Base-by-base conservation (phyloP, 2,113 vertebrate genomes). In the Isichthys henryi region DNA sequence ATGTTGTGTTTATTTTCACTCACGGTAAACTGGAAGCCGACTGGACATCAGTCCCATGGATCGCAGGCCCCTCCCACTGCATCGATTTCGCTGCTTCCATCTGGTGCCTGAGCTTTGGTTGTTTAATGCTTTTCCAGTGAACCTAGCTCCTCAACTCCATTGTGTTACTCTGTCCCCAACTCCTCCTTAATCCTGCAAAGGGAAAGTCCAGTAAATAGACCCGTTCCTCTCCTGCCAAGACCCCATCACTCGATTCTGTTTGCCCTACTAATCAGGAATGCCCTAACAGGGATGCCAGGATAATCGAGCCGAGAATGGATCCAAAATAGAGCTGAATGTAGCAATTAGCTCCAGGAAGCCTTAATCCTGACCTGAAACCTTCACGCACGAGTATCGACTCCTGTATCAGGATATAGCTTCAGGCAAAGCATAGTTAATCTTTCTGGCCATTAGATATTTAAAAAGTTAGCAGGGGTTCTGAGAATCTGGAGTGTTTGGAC, bases 381-480 rank as follows among this genome's bases (percentile, higher is more conserved):
- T 58, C n/a, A 48, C 39, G 87, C 82, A 82, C 6, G 0, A 43
- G 74, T 80, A 19, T 77, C 17, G 15, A 43, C 74, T 86, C 46
- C 56, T 50, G 35, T 39, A 53, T 77, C 45, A 0, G 74, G 84
- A 86, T 62, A 39, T 39, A 74, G 21, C 74, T 90, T 62, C 70
- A 83, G 77, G 77, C n/a, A 58, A 88, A 90, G 74, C 70, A 39
- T 82, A 48, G 48, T 80, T 88, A 88, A 83, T 88, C 86, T 88
- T 50, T 87, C 62, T 23, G 53, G 89, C 84, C 58, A 74, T 27
- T 87, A 35, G 45, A 74, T 74, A 53, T 50, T 87, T 86, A 53
- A 70, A 62, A 74, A 84, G 49, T 87, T 85, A 87, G 86, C 48
- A 87, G 48, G 31, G 31, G 53, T 53, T 48, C 84, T 43, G 58